Conservation (phyloP, 2,797 vertebrate species). For the Gobio occitaniae region DNA sequence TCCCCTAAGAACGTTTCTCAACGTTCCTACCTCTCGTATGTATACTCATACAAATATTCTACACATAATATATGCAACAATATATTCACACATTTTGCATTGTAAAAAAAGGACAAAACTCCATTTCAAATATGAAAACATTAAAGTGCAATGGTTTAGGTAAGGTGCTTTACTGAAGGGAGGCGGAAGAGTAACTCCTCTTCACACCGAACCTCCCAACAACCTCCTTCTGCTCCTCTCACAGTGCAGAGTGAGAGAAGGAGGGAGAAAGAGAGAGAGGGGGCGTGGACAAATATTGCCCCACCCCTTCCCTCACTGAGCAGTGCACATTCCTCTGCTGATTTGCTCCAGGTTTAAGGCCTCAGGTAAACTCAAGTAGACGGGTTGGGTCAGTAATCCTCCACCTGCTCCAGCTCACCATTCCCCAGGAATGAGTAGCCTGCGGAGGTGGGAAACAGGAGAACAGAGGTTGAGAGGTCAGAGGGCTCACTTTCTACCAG, state of each 20-base stretch:
- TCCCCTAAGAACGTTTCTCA: conserved; percentile 17
- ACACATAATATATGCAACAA: conserved; percentile 64
- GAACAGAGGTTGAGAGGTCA: conserved; percentile 25
- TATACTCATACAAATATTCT: conserved; percentile 58
- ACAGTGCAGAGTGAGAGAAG: conserved; percentile 44
- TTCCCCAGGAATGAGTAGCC: conserved; percentile 79
- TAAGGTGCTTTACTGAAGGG: conserved; percentile 79
- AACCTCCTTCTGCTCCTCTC: conserved; percentile 36
- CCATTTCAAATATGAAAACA: conserved; percentile 67
- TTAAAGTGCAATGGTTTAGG: conserved; percentile 79
- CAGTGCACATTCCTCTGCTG: conserved; percentile 70
- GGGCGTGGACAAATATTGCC: conserved; percentile 50
- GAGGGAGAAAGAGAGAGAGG: conserved; percentile 65
- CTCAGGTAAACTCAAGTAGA: conserved; percentile 67
- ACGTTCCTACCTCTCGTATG: conserved; percentile 35
- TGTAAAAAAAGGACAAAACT: conserved; percentile 57
- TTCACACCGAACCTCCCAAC: conserved; percentile 36
- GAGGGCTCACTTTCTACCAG: conserved; percentile 13
- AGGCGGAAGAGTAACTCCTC: conserved; percentile 57
- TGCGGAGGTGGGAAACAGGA: conserved; percentile 56
- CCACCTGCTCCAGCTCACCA: conserved; percentile 77
- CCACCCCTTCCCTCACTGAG: conserved; percentile 45
- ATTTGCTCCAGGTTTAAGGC: conserved; percentile 67
- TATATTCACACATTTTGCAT: conserved; percentile 61
- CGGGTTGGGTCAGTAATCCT: conserved; percentile 79